Base-by-base conservation (phyloP, 1,140 invertebrate genomes). In the Pseudomyrmex sp. region DNA sequence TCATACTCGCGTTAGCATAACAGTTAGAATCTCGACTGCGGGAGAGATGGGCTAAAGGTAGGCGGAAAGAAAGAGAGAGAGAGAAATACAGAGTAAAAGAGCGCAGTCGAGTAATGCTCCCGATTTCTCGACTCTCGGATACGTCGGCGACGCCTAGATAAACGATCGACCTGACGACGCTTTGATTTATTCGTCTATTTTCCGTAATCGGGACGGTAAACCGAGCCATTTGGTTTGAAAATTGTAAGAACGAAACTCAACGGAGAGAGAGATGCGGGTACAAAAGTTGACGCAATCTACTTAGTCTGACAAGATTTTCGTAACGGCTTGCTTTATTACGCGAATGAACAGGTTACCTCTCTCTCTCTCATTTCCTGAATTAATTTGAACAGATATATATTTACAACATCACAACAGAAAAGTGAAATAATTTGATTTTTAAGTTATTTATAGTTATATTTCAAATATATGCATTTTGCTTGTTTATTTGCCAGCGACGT, bases 1-100 rank as follows among this genome's bases (percentile, higher is more conserved):
- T 76, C 73, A 80, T 70, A 80, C 54, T 80, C 54, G 76, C 76
- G 66, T 80, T 80, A 80, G 76, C 76, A 80, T 80, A 80, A 80
- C 76, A 80, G 76, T 80, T 70, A 80, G 66, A 70, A 50, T 80
- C 65, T 59, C 66, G 66, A 70, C 20, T 69, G 35, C 44, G 26
- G 12, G 20, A 69, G 20, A 69, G 63, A 79, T 59, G 66, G 20
- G 10, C 10, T 44, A 20, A 20, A 56, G 65, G 52, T 54, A 44
- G 35, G 65, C 44, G 44, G 7, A 48, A 48, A 44, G 66, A 59
- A 48, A 35, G 20, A 23, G 20, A 23, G 20, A 23, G 20, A 23
- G 20, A 23, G 20, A 23, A 23, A 23, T 5, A 35, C 5, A 5
- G 35, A 26, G 26, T 4, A 2, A 35, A 35, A 35, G 35, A 35